Percentiles rank a stretch among this genome's conserved stretches.
These are phyloP conservation scores for Rugalucina vietnamica DNA, from an alignment of 2,888 invertebrate genomes.

Conservation along the genomic window DNA sequence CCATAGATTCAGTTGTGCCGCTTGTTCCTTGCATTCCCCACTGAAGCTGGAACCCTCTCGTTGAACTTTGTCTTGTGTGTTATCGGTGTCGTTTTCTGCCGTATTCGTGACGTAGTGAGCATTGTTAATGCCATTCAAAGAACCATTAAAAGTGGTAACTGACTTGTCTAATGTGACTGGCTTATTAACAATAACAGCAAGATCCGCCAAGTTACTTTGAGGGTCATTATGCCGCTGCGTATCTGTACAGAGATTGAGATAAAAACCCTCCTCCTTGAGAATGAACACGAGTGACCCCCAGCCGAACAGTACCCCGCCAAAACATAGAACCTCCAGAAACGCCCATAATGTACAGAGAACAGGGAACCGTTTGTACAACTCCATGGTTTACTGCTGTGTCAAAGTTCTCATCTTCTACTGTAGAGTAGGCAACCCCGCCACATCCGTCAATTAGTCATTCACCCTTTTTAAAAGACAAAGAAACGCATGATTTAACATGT, in stretches of 20 bases:
- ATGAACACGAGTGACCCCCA: slow-evolving; percentile 74
- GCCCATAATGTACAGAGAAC: slow-evolving; percentile 66
- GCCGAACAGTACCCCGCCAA: slow-evolving; percentile 73
- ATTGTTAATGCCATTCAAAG: too few relatives aligned
- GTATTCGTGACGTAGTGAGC: too few relatives aligned
- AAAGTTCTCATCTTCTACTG: too few relatives aligned
- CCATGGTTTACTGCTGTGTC: slow-evolving; percentile 20
- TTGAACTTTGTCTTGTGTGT: too few relatives aligned
- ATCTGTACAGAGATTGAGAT: slow-evolving; percentile 56
- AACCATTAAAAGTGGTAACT: too few relatives aligned
- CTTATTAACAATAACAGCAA: not conserved
- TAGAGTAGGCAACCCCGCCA: too few relatives aligned
- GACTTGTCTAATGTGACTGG: too few relatives aligned
- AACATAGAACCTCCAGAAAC: slow-evolving; percentile 68
- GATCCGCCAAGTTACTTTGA: not conserved
- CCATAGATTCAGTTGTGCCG: slow-evolving; percentile 55
- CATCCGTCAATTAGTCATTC: too few relatives aligned
- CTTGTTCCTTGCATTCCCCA: slow-evolving; percentile 49
- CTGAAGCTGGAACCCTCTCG: too few relatives aligned
- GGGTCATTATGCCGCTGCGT: not conserved
- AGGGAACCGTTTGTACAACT: slow-evolving; percentile 49
- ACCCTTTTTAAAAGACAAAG: too few relatives aligned
- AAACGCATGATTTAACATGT: too few relatives aligned
- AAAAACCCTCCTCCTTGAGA: slow-evolving; percentile 71
- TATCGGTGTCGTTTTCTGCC: too few relatives aligned